Evolutionary conservation across 2,888 invertebrate species (phyloP), one percentile per base, ranked within the genome.

Genomic region (Oxytorus armatus): DNA sequence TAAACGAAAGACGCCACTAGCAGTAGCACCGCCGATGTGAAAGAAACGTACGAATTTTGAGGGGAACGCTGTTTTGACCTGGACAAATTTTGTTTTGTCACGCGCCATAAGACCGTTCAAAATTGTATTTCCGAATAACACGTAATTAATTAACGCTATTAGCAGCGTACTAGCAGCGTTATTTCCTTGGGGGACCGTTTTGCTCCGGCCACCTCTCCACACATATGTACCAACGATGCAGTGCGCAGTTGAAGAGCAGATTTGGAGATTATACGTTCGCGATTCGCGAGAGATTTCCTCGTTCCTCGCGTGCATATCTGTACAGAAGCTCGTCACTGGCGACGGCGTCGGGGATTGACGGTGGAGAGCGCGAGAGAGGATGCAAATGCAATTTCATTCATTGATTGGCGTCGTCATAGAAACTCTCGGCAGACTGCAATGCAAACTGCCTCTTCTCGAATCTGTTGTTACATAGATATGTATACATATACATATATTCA

Each of bases 351-450:
- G 11, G 16, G 16, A 53, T 42, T 8, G 39, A 23, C 5, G n/a
- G 25, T 0, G 29, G n/a, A 47, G 55, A 55, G 73, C 29, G 36
- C 18, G 11, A 33, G 33, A 65, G 49, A n/a, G 33, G 36, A 88
- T 86, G 86, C 86, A 89, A 87, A 89, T 88, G 84, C 85, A 85
- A 87, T 88, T 88, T 85, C 85, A 84, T 85, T 86, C 86, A 85
- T 85, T 87, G 89, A 89, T 89, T 86, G 86, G 82, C 85, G 86
- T 87, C 77, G 85, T 82, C 85, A 85, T 84, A 83, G 80, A 85
- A 79, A 86, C 86, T 76, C 76, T 76, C 55, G 21, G 74, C 55
- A 82, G 82, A 84, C 78, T 77, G 75, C 72, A 81, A 83, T 68
- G 81, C 78, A 65, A 57, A 77, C 73, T 81, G 82, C 81, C 76